These are phyloP conservation scores for Sweltsa coloradensis DNA, from an alignment of 1,140 invertebrate species.

Conservation along the genomic window DNA sequence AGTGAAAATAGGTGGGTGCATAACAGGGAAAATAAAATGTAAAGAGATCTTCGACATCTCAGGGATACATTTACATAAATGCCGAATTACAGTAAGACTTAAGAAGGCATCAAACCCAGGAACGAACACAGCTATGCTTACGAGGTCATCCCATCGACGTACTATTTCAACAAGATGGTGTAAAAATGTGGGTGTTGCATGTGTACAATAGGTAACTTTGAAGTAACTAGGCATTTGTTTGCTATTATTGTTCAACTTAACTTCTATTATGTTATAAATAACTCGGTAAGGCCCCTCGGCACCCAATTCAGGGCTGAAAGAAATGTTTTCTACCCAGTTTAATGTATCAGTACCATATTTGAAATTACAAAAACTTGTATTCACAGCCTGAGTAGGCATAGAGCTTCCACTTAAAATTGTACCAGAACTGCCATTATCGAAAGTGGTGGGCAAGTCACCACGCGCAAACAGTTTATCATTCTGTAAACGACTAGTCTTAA, in stretches of 20 bases:
- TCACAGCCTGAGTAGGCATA: too few relatives aligned
- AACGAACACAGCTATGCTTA: slow-evolving; percentile 58
- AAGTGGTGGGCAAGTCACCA: too few relatives aligned
- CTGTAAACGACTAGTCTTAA: too few relatives aligned
- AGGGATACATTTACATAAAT: slow-evolving; percentile 47
- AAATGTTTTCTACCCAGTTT: slow-evolving; percentile 17
- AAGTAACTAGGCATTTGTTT: slow-evolving; percentile 15
- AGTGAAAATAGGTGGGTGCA: slow-evolving; percentile 20
- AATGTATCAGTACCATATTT: slow-evolving; percentile 46
- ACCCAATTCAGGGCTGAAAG: slow-evolving; percentile 40
- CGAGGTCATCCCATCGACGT: slow-evolving; percentile 55
- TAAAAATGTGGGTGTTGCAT: slow-evolving; percentile 60
- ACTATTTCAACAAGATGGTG: slow-evolving; percentile 56
- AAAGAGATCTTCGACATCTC: slow-evolving; percentile 56
- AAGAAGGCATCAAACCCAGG: slow-evolving; percentile 50
- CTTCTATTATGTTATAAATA: slow-evolving; percentile 46
- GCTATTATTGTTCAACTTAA: slow-evolving; percentile 22
- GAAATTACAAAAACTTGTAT: slow-evolving; percentile 29
- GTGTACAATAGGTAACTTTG: slow-evolving; percentile 60
- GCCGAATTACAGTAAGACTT: slow-evolving; percentile 43
- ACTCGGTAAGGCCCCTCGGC: slow-evolving; percentile 43
- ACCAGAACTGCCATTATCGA: too few relatives aligned
- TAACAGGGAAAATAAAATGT: slow-evolving; percentile 49
- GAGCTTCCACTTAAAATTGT: too few relatives aligned
- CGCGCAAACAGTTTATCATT: too few relatives aligned